phyloP scores from a whole-genome alignment of 2,113 vertebrate genomes.

The Actenoides hombroni region DNA sequence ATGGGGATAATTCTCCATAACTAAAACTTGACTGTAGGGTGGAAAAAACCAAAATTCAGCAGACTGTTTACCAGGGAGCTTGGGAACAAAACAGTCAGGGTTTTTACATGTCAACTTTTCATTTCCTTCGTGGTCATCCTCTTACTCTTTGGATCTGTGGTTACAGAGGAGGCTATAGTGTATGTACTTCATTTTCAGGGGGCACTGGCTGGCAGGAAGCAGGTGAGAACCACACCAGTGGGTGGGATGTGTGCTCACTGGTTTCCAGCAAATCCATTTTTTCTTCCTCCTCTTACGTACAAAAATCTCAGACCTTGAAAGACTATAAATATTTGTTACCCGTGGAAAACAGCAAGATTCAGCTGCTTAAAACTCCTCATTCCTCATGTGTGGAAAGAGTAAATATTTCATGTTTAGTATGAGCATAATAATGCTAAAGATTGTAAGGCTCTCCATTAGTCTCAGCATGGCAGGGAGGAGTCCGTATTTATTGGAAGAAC shows the following conservation, averaged over 20 bases:
- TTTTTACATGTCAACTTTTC: neutral
- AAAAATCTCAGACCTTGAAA: neutral
- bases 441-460: neutral
- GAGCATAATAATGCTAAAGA: neutral
- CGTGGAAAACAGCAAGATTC: neutral
- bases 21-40: neutral
- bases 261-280: neutral
- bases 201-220: neutral
- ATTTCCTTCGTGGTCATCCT: neutral
- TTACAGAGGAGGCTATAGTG: neutral
- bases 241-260: neutral
- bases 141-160: neutral
- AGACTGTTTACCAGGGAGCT: neutral
- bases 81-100: neutral
- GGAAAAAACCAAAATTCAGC: neutral
- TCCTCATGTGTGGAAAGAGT: neutral
- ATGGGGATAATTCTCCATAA: neutral
- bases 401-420: neutral
- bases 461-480: neutral
- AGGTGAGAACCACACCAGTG: neutral
- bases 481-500: neutral
- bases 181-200: neutral
- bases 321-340: neutral
- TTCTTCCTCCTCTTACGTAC: neutral
- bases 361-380: neutral